Percentiles rank a stretch among this genome's conserved stretches.
phyloP scores from a whole-genome alignment of 2,113 vertebrate species.

The Apeltes quadracus region DNA sequence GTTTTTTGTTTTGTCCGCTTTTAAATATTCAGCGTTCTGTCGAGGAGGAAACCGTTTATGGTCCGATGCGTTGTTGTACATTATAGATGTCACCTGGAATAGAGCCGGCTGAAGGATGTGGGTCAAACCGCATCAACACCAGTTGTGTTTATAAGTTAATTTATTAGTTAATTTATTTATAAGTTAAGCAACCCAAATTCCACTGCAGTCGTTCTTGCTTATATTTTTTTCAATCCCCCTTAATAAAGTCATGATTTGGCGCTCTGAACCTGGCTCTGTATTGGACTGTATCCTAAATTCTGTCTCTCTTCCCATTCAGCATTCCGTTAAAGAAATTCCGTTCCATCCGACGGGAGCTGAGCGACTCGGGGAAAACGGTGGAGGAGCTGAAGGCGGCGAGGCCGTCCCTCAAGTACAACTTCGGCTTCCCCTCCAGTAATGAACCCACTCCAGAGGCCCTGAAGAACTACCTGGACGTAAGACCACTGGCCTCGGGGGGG shows the following conservation, averaged over 20 bases:
- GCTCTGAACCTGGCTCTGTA: background rate
- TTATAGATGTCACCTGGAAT: background rate
- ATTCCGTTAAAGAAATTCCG: constrained; percentile 90
- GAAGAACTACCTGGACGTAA: constrained; percentile 93
- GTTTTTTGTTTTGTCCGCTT: too few relatives aligned
- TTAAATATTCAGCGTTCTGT: too few relatives aligned
- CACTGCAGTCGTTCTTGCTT: background rate
- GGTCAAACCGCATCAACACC: background rate
- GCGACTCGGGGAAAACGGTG: constrained; percentile 73
- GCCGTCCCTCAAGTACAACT: constrained; percentile 81
- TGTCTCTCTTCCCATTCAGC: constrained; percentile 57
- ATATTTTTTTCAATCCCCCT: background rate
- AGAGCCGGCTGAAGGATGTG: background rate
- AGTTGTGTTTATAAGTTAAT: too few relatives aligned
- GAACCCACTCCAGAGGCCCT: constrained; percentile 87
- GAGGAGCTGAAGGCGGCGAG: constrained; percentile 75
- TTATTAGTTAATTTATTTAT: too few relatives aligned
- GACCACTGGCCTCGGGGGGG: constrained; percentile 43
- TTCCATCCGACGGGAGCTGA: constrained; percentile 83
- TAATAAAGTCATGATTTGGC: background rate
- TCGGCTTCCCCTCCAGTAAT: constrained; percentile 73
- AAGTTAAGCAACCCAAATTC: background rate
- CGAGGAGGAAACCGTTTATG: background rate
- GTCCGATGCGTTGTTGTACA: background rate
- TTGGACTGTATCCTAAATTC: background rate